phyloP scores from a whole-genome alignment of 2,888 invertebrate species.

The Drosophila cyrtoloma region DNA sequence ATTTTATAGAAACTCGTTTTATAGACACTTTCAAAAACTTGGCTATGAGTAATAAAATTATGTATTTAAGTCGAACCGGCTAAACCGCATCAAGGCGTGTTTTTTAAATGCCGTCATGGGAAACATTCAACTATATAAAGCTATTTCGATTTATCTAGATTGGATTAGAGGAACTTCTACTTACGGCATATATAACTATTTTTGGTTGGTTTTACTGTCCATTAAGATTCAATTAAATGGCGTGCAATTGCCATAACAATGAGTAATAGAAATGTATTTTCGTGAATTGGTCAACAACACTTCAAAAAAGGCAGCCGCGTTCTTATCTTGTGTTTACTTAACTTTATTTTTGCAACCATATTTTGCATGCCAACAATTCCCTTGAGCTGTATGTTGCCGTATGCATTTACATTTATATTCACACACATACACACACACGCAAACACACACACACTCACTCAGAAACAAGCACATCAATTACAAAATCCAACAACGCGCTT shows the following conservation, averaged over 20 bases:
- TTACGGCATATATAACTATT: background rate
- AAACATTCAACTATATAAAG: background rate
- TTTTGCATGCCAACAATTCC: slow-evolving; percentile 64
- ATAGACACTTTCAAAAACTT: background rate
- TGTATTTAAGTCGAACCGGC: background rate
- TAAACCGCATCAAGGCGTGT: background rate
- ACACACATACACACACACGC: slow-evolving; percentile 23
- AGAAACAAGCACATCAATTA: slow-evolving; percentile 27
- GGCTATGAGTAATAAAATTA: slow-evolving; percentile 7
- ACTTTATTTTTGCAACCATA: slow-evolving; percentile 39
- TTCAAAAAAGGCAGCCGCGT: slow-evolving; percentile 42
- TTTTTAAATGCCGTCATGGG: background rate
- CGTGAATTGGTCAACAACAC: slow-evolving; percentile 30
- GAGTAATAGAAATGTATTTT: slow-evolving; percentile 28
- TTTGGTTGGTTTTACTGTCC: slow-evolving; percentile 14
- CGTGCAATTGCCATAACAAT: slow-evolving; percentile 27
- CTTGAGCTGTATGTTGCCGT: slow-evolving; percentile 41
- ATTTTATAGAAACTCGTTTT: slow-evolving; percentile 12
- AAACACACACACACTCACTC: background rate
- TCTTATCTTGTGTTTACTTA: slow-evolving; percentile 35
- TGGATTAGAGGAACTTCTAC: background rate
- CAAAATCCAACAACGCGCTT: slow-evolving; percentile 47
- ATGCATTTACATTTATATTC: slow-evolving; percentile 42
- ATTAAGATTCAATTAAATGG: slow-evolving; percentile 28
- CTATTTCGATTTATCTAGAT: background rate